Base-by-base conservation (phyloP, 2,797 vertebrate genomes). In the Erpetoichthys calabaricus region DNA sequence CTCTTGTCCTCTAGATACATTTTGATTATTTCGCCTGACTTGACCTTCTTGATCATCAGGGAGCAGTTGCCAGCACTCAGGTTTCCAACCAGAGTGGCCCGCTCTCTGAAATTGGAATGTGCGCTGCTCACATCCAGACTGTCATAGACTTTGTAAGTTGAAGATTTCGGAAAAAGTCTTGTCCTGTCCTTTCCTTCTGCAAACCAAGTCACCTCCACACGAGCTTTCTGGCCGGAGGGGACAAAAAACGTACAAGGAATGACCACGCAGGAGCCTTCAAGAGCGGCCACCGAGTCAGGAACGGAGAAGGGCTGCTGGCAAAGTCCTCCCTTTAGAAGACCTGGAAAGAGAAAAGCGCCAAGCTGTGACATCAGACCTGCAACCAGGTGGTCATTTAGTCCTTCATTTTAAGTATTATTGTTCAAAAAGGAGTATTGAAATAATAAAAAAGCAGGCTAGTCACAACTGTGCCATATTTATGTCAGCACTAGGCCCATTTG, bases 241-340 rank as follows among this genome's bases (percentile, higher is more conserved):
- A 62, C 70, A 0, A 63, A 59, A 67, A 82, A 87, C 2, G 81
- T 80, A 71, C 88, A 90, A 52, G 86, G 86, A 49, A 90, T 74
- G 64, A 87, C 68, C 56, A 83, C 79, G 3, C 88, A 90, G 41
- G 83, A 86, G 51, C 85, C 85, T 46, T 57, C 65, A 50, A 85
- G 53, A 5, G 77, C 85, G 3, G 56, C 62, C 53, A 89, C 73
- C 3, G 45, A 66, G 5, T 59, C 72, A 0, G 83, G 85, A 59
- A 76, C 65, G 0, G 70, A 70, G 49, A 79, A 25, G 25, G 25
- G 25, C 25, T 25, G 25, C 25, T 25, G 5, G 6, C 42, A 8
- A 59, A 59, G 9, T 41, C 4, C 2, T 42, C 43, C 25, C 62
- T 54, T 46, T 47, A 50, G 45, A 45, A 58, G 25, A 51, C 56